Evolutionary conservation across 2,797 vertebrate genomes (phyloP), one percentile per base, ranked within the genome.

Genomic region (Tiaroga cobitis): DNA sequence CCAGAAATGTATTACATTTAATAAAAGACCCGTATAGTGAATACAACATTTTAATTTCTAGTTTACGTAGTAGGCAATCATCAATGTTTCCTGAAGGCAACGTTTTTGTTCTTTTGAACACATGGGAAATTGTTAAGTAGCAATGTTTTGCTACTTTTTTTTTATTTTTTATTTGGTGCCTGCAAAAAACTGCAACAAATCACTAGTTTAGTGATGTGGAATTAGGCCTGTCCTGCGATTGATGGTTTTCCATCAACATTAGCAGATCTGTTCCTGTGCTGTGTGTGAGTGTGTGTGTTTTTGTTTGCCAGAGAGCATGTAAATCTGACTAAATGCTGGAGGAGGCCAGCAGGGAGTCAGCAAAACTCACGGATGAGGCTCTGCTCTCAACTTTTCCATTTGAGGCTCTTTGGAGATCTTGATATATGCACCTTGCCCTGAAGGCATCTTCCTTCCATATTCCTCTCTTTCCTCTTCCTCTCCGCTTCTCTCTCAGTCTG

Each of bases 381-480:
- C 24, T 41, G 67, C 49, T 87, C 75, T 56, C 39, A 6, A 63
- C 82, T 78, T 87, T 79, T 85, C 76, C 61, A 68, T 82, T 86
- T 73, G 84, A 81, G 85, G 83, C 88, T 89, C 89, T 78, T 85
- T 84, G 49, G 84, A 85, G 86, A 84, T 3, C 46, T 80, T 90
- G 89, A 94, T 94, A 93, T 92, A 93, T 90, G 87, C 87, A 88
- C 83, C 72, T 90, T 82, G 86, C 90, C 85, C 86, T 87, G 83
- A 90, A 91, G 87, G 82, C 86, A 85, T 89, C 79, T 86, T 74
- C 72, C 82, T 43, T 73, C 85, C 87, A 75, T 82, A 69, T 81
- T 56, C 88, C 54, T 82, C 84, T 81, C 61, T 77, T 78, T 68
- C 46, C 56, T 80, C 78, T 43, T 85, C 24, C 18, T 78, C 16